Evolutionary conservation across 1,140 invertebrate species (phyloP), one percentile per base, ranked within the genome.

Genomic region (Agrypnia vestita): DNA sequence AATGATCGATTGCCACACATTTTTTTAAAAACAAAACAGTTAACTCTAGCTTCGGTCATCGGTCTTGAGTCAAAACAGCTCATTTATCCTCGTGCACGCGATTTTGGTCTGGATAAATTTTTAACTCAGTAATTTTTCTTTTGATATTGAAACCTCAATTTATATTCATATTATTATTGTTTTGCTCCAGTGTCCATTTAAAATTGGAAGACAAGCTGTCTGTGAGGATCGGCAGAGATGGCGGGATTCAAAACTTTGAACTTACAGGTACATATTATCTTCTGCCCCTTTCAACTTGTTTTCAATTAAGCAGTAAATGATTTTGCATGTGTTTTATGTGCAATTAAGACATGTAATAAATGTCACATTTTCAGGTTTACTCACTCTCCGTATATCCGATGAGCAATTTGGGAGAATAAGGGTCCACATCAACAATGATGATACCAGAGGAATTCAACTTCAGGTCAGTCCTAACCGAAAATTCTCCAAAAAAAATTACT

Each of bases 211-310:
- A 99, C 86, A 96, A 96, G 84, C 89, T 99, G 47, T 93, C 92
- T 51, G 90, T 98, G n/a, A 91, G 92, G n/a, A 93, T 97, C 47
- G 95, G 95, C n/a, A 91, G 97, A 71, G 97, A 99, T 88, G 98
- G 98, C 73, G 97, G 97, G 7, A 91, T 99, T 25, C 95, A 98
- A 85, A 94, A 93, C 86, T 96, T 98, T 84, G 98, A 99, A 88
- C 89, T 99, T 0, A 94, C 95, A 82, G 98, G 89, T 89, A 67
- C 0, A 17, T 47, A 25, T 25, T 10, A 47, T n/a, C n/a, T n/a
- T n/a, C n/a, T n/a, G n/a, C n/a, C n/a, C n/a, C n/a, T n/a, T n/a
- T n/a, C n/a, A n/a, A n/a, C n/a, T 76, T 9, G 12, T 62, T 76
- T 9, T 19, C 67, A 13, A 13, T 7, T 7, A 8, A 8, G 7